A percentile compares a stretch with the other conserved stretches of the same genome.
Conservation (phyloP, 2,888 invertebrate genomes). For the Lithophane ornitopus region DNA sequence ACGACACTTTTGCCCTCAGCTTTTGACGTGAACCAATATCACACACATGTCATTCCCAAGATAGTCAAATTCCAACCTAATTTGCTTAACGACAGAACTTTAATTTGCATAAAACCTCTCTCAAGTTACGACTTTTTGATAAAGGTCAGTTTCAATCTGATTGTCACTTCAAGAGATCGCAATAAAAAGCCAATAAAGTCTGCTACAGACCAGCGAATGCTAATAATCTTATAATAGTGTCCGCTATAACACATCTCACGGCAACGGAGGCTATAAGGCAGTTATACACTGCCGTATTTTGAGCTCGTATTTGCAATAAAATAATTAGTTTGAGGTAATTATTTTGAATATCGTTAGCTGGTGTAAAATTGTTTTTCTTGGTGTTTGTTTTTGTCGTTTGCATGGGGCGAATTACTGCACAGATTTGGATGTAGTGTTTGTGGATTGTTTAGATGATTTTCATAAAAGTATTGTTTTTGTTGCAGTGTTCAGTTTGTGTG, state of each 20-base stretch:
- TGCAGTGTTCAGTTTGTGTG: not conserved
- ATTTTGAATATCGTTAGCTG: conserved; percentile 30
- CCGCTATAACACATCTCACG: conserved; percentile 51
- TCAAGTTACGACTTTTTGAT: conserved; percentile 27
- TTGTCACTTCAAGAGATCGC: conserved; percentile 70
- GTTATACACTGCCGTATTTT: conserved; percentile 46
- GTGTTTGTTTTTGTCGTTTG: conserved; percentile 11
- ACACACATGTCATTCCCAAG: not conserved
- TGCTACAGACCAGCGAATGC: conserved; percentile 56
- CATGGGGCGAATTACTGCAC: not conserved
- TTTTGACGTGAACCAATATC: conserved; percentile 5
- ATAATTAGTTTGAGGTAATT: conserved; percentile 54
- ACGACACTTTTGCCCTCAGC: conserved; percentile 70
- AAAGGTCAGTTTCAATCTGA: conserved; percentile 59
- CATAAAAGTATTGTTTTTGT: not conserved
- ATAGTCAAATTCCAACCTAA: conserved; percentile 16
- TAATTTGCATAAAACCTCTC: not conserved
- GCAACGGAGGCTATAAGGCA: conserved; percentile 50
- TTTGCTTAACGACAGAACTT: rapidly evolving
- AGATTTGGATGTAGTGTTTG: not conserved
- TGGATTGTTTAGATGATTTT: not conserved
- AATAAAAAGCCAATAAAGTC: conserved; percentile 68
- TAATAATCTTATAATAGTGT: conserved; percentile 63
- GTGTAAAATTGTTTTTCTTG: not conserved
- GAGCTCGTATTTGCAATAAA: conserved; percentile 39